A percentile compares a stretch with the other conserved stretches of the same genome.
Evolutionary conservation across 2,113 vertebrate species (phyloP).

Genomic region (Syngnathoides biaculeatus): DNA sequence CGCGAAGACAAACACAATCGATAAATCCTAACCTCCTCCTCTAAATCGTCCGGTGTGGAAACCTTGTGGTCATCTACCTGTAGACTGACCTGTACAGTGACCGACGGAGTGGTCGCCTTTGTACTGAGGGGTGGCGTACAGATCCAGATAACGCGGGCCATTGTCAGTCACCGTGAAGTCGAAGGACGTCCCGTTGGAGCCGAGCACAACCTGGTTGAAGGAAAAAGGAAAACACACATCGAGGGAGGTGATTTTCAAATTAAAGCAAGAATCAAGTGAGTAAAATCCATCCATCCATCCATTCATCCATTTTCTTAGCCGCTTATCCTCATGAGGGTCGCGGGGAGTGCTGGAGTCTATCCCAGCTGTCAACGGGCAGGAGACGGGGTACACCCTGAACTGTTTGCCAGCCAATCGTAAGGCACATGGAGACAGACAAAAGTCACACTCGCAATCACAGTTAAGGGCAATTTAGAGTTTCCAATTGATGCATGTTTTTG

Average conservation of each 20-base stretch:
- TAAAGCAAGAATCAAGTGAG: not conserved
- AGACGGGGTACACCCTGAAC: no score
- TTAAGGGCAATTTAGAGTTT: no score
- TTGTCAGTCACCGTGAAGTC: conserved; percentile 84
- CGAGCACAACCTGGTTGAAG: conserved; percentile 77
- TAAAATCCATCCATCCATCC: no score
- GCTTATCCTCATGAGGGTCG: no score
- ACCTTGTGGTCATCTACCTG: not conserved
- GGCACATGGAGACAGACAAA: no score
- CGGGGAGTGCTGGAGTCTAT: no score
- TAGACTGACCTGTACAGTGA: conserved; percentile 72
- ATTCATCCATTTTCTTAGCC: no score
- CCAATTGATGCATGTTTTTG: no score
- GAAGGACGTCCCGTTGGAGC: conserved; percentile 87
- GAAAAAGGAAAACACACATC: not conserved
- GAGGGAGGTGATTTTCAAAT: not conserved
- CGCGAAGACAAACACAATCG: conserved; percentile 3
- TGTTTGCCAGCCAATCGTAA: no score
- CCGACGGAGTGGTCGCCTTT: conserved; percentile 75
- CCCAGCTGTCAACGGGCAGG: no score
- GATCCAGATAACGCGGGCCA: conserved; percentile 82
- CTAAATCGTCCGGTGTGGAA: not conserved
- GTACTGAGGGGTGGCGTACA: conserved; percentile 92
- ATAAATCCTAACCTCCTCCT: not conserved
- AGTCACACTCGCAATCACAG: no score